Evolutionary conservation across 2,888 invertebrate genomes (phyloP).

Genomic region (Iphiclides podalirius): DNA sequence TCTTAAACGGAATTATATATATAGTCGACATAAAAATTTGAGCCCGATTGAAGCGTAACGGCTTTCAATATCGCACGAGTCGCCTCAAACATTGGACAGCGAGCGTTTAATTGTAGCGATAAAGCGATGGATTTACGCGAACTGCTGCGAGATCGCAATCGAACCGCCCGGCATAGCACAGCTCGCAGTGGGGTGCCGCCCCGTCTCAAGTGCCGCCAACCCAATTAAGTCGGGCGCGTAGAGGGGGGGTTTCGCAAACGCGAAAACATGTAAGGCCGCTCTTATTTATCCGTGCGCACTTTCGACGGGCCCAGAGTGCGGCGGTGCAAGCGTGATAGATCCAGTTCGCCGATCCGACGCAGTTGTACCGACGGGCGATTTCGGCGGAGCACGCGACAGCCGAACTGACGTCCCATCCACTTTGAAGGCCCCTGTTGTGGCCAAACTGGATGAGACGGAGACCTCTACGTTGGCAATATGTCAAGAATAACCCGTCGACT

Average conservation of each 20-base stretch:
- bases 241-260: conserved; percentile 46
- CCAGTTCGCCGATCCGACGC: too few species aligned
- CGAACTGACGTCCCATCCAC: background rate
- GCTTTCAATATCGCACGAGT: too few species aligned
- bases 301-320: conserved; percentile 37
- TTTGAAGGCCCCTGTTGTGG: background rate
- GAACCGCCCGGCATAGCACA: background rate
- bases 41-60: too few species aligned
- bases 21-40: background rate
- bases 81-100: background rate
- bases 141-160: background rate
- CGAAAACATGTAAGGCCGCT: conserved; percentile 54
- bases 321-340: too few species aligned
- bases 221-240: conserved; percentile 14
- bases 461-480: too few species aligned
- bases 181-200: conserved; percentile 13
- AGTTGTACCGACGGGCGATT: too few species aligned
- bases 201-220: conserved; percentile 9
- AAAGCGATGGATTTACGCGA: background rate
- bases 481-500: too few species aligned
- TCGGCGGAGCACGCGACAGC: too few species aligned
- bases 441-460: too few species aligned
- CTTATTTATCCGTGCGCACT: conserved; percentile 48
- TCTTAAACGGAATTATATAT: background rate
- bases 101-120: background rate